These are phyloP conservation scores for Allygus modestus DNA, from an alignment of 2,888 invertebrate genomes.

Conservation along the genomic window DNA sequence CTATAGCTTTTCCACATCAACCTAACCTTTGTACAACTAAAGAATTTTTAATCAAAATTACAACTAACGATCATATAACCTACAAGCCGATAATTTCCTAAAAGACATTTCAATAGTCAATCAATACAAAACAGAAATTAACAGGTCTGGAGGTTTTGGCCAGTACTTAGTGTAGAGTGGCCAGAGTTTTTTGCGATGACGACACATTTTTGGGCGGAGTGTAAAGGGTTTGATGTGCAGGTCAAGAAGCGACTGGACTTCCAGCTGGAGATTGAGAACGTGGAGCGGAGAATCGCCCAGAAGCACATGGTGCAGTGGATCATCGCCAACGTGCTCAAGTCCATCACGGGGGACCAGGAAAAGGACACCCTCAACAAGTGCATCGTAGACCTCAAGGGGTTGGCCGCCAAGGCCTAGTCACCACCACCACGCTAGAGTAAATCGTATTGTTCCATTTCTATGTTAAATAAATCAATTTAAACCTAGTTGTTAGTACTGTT, in stretches of 20 bases:
- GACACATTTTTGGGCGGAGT: too few relatives aligned
- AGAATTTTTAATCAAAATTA: too few relatives aligned
- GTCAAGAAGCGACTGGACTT: slow-evolving; percentile 94
- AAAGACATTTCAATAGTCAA: too few relatives aligned
- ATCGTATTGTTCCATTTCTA: slow-evolving; percentile 47
- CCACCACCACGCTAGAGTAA: not conserved
- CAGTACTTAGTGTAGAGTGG: too few relatives aligned
- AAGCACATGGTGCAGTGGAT: slow-evolving; percentile 98
- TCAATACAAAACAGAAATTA: too few relatives aligned
- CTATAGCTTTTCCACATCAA: too few relatives aligned
- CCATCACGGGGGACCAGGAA: slow-evolving; percentile 97
- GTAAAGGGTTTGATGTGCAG: slow-evolving; percentile 75
- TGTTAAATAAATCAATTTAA: slow-evolving; percentile 39
- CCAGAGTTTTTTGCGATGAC: too few relatives aligned
- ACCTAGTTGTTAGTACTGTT: not conserved
- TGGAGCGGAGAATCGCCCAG: slow-evolving; percentile 92
- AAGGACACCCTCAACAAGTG: slow-evolving; percentile 93
- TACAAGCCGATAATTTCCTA: too few relatives aligned
- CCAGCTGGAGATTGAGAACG: slow-evolving; percentile 90
- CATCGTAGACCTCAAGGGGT: slow-evolving; percentile 88
- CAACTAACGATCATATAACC: too few relatives aligned
- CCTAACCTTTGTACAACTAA: too few relatives aligned
- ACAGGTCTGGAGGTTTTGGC: too few relatives aligned
- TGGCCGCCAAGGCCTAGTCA: slow-evolving; percentile 78
- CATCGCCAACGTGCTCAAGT: slow-evolving; percentile 87